Base-by-base conservation (phyloP, 2,797 vertebrate genomes). In the Odontamblyopus lacepedii region DNA sequence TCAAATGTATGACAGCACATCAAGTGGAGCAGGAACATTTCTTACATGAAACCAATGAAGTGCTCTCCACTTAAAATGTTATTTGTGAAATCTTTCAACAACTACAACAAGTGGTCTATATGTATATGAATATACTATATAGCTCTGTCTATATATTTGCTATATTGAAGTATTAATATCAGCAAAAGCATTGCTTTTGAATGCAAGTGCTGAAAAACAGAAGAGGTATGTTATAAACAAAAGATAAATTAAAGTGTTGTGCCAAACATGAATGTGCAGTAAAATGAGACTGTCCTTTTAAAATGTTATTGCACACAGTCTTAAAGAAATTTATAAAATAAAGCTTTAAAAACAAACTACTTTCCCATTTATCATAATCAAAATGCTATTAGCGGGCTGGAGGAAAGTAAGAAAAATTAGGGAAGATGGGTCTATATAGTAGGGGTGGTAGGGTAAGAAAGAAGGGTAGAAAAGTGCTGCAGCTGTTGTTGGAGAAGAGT, bases 401-500 rank as follows among this genome's bases (percentile, higher is more conserved):
- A 88, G 84, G 79, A 87, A 83, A 88, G 89, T 85, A 83, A 80
- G 84, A 86, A 90, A 87, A 85, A 83, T 82, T 83, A 87, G 69
- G 83, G 81, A 80, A 77, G 77, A 70, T 80, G 81, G 85, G 85
- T 87, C 84, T 88, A 89, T 88, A 85, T 89, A 89, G 79, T 87
- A 84, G 88, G 85, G 86, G 83, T 88, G 83, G 86, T 85, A 87
- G 82, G 82, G 88, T 86, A 81, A 90, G 87, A 84, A 88, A 88
- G 86, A 91, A 86, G 87, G 82, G 87, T 80, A 91, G 83, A 89
- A 91, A 92, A 93, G 89, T 93, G 91, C 91, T 92, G 90, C 86
- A 92, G 93, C 73, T 93, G 91, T 87, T 92, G 88, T 88, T 91
- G 93, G 91, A 94, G 92, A 94, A 94, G 94, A 94, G 93, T 93